A percentile compares a stretch with the other conserved stretches of the same genome.
phyloP scores from a whole-genome alignment of 2,113 vertebrate genomes.

The Eonycteris spelaea region DNA sequence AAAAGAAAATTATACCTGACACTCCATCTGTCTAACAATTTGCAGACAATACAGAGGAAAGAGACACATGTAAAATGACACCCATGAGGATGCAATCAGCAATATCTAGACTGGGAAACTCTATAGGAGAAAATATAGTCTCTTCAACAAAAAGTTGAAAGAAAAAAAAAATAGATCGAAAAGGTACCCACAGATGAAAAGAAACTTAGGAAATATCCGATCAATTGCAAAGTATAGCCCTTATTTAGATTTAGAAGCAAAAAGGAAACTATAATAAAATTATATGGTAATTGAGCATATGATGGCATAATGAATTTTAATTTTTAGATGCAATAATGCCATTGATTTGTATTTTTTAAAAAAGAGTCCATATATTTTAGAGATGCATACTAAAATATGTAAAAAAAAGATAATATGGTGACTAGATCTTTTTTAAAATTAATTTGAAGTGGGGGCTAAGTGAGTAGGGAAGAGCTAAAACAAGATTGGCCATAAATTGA shows the following conservation, averaged over 20 bases:
- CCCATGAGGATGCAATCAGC: background rate
- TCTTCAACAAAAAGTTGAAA: background rate
- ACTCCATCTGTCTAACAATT: background rate
- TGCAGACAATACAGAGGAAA: background rate
- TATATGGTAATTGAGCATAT: background rate
- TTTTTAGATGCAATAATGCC: background rate
- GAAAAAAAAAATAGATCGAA: background rate
- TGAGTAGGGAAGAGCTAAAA: background rate
- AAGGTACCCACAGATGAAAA: background rate
- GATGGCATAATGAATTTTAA: background rate
- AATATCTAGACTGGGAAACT: background rate
- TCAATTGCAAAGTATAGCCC: background rate
- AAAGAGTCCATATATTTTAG: background rate
- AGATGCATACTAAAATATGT: background rate
- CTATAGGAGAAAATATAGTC: background rate
- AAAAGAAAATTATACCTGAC: background rate
- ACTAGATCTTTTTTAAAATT: background rate
- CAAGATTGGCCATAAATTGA: background rate
- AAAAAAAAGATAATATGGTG: background rate
- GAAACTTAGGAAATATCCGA: background rate
- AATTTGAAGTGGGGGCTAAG: background rate
- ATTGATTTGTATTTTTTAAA: background rate
- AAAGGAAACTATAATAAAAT: background rate
- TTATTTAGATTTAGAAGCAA: background rate
- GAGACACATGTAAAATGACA: background rate